Evolutionary conservation across 1,140 invertebrate species (phyloP), one percentile per base, ranked within the genome.

Genomic region (Diplogasteroides magnus): DNA sequence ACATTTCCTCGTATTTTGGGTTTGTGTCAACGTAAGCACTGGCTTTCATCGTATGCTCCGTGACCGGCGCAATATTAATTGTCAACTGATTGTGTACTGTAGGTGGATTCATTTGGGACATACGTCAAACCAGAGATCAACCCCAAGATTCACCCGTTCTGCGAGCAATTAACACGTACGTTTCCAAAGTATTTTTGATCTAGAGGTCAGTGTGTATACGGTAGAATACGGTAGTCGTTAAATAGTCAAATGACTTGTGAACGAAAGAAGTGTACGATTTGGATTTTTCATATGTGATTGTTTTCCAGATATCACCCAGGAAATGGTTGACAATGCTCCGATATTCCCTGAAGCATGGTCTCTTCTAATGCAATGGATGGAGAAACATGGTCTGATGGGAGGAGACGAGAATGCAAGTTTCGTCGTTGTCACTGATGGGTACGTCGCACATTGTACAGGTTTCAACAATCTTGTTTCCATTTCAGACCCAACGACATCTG

Each of bases 401-500:
- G 61, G 62, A 2, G 61, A 70, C 23, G 80, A 82, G 59, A 72
- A 84, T 59, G 37, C 37, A 48, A 84, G 77, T 59, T 87, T 84
- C 83, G 85, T 85, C 15, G 78, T 88, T 59, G 85, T 87, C 1
- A 88, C n/a, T n/a, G n/a, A n/a, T n/a, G n/a, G n/a, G n/a, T n/a
- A n/a, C n/a, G n/a, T n/a, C n/a, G n/a, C n/a, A n/a, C n/a, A n/a
- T n/a, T n/a, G n/a, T n/a, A n/a, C 75, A 76, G 76, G 56, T 32
- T n/a, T n/a, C n/a, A n/a, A n/a, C n/a, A n/a, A n/a, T n/a, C n/a
- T n/a, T n/a, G n/a, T n/a, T n/a, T n/a, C n/a, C n/a, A n/a, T n/a
- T 88, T n/a, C n/a, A n/a, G n/a, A 3, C 86, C 87, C 1, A 88
- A 87, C 84, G 88, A 89, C 74, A 87, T 89, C 84, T 85, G 84